Percentiles rank a stretch among this genome's conserved stretches.
These are phyloP conservation scores for Lasiommata megera DNA, from an alignment of 2,888 invertebrate species.

Conservation along the genomic window DNA sequence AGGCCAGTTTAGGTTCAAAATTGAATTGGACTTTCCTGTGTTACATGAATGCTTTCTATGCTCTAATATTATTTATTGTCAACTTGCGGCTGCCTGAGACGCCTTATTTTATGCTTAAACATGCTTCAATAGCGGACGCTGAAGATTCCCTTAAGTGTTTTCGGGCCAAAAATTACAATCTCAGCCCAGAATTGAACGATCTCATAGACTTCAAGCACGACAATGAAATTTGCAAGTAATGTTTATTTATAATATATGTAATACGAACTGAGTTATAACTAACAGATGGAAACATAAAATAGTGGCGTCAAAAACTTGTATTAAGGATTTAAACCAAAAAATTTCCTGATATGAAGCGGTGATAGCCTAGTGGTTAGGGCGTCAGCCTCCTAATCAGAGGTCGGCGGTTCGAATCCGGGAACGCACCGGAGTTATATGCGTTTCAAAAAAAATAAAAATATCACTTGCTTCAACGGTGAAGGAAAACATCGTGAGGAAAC, in stretches of 20 bases:
- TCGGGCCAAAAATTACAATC: constrained; percentile 42
- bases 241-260: not conserved
- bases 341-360: too few species aligned
- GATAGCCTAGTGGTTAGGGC: too few species aligned
- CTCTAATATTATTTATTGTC: constrained; percentile 35
- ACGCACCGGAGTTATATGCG: too few species aligned
- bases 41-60: constrained; percentile 38
- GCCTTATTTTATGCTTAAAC: constrained; percentile 52
- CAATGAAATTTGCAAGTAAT: constrained; percentile 56
- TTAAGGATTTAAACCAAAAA: too few species aligned
- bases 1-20: constrained; percentile 48
- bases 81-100: constrained; percentile 52
- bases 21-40: constrained; percentile 48
- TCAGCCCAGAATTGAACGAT: constrained; percentile 47
- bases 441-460: too few species aligned
- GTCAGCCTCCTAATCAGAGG: too few species aligned
- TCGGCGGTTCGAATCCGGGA: too few species aligned
- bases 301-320: too few species aligned
- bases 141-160: constrained; percentile 41
- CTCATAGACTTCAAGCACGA: constrained; percentile 49
- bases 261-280: not conserved
- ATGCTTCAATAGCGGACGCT: constrained; percentile 34
- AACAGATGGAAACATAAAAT: too few species aligned
- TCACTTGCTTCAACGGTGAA: too few species aligned
- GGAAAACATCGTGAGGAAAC: too few species aligned